Conservation (phyloP, 2,113 vertebrate species). For the Nibea coibor region DNA sequence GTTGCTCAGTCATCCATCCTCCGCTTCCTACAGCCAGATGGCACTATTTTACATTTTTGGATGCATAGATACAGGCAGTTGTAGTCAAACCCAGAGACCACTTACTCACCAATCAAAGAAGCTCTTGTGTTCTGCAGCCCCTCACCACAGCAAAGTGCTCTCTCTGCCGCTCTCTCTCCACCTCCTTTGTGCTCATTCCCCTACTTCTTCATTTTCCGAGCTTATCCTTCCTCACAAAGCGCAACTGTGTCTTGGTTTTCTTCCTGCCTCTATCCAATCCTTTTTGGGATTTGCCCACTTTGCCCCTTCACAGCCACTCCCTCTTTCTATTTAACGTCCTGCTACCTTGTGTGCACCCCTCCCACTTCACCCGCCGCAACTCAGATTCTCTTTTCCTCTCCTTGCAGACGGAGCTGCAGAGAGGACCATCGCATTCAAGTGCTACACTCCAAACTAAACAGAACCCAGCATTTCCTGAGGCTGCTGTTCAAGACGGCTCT, state of each 20-base stretch:
- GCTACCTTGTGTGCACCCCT: constrained; percentile 35
- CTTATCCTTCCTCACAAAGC: constrained; percentile 38
- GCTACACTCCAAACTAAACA: constrained; percentile 18
- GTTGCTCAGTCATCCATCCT: constrained; percentile 1
- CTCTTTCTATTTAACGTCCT: constrained; percentile 54
- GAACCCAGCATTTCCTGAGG: constrained; percentile 13
- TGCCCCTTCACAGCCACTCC: constrained; percentile 44
- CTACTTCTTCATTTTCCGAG: constrained; percentile 45
- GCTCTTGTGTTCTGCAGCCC: constrained; percentile 63
- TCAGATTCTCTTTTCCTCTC: constrained; percentile 6
- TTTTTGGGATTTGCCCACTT: constrained; percentile 39
- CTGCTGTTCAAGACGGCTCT: not conserved
- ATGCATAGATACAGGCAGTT: constrained; percentile 52
- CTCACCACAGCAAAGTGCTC: constrained; percentile 40
- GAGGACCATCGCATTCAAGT: not conserved
- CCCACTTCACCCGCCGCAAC: constrained; percentile 65
- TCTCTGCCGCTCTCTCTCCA: constrained; percentile 5
- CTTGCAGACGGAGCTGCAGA: not conserved
- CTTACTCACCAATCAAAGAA: constrained; percentile 72
- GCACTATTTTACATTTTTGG: constrained; percentile 70
- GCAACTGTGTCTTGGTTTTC: constrained; percentile 14
- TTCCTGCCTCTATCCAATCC: constrained; percentile 10
- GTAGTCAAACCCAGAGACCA: constrained; percentile 57
- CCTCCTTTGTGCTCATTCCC: constrained; percentile 40
- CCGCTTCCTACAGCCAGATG: constrained; percentile 78